Percentiles rank a stretch among this genome's conserved stretches.
Conservation (phyloP, 1,140 invertebrate species). For the Helicorthomorpha holstii region DNA sequence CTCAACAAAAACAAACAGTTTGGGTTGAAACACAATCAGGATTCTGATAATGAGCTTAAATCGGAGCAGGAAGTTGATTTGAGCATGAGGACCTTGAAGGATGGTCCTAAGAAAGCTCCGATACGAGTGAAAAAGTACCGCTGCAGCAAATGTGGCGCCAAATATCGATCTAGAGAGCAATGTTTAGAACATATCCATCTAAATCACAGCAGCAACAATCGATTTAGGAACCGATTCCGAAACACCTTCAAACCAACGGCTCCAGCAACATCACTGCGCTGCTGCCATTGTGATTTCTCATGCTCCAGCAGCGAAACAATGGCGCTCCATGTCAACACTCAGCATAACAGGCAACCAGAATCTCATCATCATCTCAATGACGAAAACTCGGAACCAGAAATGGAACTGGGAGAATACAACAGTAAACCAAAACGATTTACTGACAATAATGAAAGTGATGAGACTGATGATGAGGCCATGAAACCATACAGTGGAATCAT, state of each 20-base stretch:
- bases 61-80: background rate
- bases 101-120: background rate
- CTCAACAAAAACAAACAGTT: background rate
- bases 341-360: background rate
- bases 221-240: background rate
- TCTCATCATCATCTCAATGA: too few species aligned
- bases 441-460: background rate
- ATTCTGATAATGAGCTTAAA: constrained; percentile 7
- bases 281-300: background rate
- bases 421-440: constrained; percentile 1
- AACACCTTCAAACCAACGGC: background rate
- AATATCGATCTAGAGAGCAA: constrained; percentile 23
- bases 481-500: background rate
- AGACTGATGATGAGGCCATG: constrained; percentile 4
- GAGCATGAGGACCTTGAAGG: background rate
- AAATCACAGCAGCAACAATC: constrained; percentile 18
- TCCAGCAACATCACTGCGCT: background rate
- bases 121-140: constrained; percentile 20
- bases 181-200: constrained; percentile 26
- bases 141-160: constrained; percentile 30
- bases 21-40: constrained; percentile 2
- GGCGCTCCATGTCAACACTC: background rate
- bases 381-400: background rate
- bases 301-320: background rate
- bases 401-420: background rate